These are phyloP conservation scores for Spilogale gracilis DNA, from an alignment of 2,113 vertebrate genomes.

Conservation along the genomic window DNA sequence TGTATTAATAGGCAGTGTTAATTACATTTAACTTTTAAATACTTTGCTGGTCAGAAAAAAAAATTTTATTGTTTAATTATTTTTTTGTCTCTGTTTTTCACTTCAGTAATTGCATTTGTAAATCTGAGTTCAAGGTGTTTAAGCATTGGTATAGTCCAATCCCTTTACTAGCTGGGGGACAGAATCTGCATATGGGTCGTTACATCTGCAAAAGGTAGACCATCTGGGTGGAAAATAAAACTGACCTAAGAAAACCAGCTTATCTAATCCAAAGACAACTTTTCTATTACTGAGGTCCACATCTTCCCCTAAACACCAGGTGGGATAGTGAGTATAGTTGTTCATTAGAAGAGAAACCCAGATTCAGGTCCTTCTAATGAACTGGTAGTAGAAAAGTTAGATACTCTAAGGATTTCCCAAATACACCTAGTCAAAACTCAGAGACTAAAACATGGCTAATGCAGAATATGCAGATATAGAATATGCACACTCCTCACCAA, in stretches of 20 bases:
- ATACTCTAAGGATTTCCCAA: neutral
- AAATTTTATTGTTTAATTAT: neutral
- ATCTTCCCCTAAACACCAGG: neutral
- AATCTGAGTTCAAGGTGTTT: neutral
- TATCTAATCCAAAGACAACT: neutral
- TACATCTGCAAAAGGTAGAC: slow-evolving; percentile 52
- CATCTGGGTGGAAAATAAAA: neutral
- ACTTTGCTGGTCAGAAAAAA: neutral
- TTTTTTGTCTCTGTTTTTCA: slow-evolving; percentile 11
- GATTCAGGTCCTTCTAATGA: neutral
- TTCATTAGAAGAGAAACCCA: neutral
- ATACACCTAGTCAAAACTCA: neutral
- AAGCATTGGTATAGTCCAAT: neutral
- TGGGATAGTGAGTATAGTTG: neutral
- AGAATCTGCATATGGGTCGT: slow-evolving; percentile 7
- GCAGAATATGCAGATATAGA: neutral
- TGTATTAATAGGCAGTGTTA: neutral
- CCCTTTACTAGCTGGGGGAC: slow-evolving; percentile 24
- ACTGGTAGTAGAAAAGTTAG: neutral
- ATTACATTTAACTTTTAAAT: neutral
- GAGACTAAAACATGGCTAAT: neutral
- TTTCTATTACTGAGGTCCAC: neutral
- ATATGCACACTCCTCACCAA: neutral
- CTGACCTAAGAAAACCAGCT: neutral
- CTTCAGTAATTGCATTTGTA: slow-evolving; percentile 1